Evolutionary conservation across 2,888 invertebrate species (phyloP).

Genomic region (Amblyteles armatorius): DNA sequence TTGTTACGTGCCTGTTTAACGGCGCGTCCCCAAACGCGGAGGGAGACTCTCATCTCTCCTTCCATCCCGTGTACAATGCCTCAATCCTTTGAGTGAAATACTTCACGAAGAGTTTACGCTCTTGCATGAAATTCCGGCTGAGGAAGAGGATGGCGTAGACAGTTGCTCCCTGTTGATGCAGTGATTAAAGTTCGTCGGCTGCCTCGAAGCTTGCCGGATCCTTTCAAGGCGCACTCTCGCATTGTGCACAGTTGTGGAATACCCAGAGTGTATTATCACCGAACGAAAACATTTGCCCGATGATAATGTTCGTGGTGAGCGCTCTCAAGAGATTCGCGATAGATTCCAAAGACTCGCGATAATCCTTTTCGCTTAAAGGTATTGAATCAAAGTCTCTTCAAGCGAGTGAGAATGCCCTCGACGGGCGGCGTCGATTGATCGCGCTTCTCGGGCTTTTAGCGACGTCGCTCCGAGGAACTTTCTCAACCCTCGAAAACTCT

Average conservation of each 20-base stretch:
- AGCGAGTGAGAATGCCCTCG: not conserved
- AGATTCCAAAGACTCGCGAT: not conserved
- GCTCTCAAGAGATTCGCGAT: not conserved
- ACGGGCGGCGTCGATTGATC: not conserved
- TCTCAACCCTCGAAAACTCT: not conserved
- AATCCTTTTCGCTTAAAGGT: slow-evolving; percentile 1
- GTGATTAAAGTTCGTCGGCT: slow-evolving; percentile 44
- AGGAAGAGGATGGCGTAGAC: not conserved
- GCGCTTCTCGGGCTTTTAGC: not conserved
- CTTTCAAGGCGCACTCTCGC: slow-evolving; percentile 2
- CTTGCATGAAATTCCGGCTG: slow-evolving; percentile 42
- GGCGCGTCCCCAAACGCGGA: not conserved
- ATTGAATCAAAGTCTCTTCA: slow-evolving; percentile 7
- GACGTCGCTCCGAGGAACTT: not conserved
- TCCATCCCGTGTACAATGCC: not conserved
- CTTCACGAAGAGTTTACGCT: slow-evolving; percentile 34
- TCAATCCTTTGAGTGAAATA: slow-evolving; percentile 37
- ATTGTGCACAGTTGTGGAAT: not conserved
- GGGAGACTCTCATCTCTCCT: not conserved
- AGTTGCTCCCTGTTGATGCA: slow-evolving; percentile 21
- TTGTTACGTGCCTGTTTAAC: not conserved
- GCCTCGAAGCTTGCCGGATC: slow-evolving; percentile 12
- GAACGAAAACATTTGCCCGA: slow-evolving; percentile 34
- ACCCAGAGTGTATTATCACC: slow-evolving; percentile 5
- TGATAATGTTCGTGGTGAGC: not conserved